These are phyloP conservation scores for human DNA, from an alignment of 2,113 vertebrate genomes.

Conservation along the genomic window DNA sequence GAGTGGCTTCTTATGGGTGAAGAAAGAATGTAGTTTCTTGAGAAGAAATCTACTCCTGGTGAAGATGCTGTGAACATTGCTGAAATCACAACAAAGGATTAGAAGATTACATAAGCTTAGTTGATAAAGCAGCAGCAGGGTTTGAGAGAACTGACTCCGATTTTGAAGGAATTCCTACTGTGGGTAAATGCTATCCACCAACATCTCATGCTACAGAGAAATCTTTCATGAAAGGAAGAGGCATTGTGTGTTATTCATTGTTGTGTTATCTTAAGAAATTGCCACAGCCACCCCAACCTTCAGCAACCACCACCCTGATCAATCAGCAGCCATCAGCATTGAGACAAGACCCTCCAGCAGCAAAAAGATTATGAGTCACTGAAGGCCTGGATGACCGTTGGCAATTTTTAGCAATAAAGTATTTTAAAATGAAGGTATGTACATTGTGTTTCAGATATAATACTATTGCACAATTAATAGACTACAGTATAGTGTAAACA, in stretches of 20 bases:
- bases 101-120: too few relatives aligned
- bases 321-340: not conserved
- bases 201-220: not conserved
- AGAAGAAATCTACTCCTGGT: not conserved
- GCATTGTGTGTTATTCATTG: not conserved
- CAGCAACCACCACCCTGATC: not conserved
- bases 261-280: not conserved
- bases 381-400: not conserved
- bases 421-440: not conserved
- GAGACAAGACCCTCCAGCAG: not conserved
- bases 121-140: too few relatives aligned
- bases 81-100: not conserved
- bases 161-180: not conserved
- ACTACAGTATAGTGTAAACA: not conserved
- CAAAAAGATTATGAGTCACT: not conserved
- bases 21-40: not conserved
- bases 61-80: not conserved
- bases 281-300: not conserved
- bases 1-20: not conserved
- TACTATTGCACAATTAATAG: not conserved
- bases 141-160: too few relatives aligned
- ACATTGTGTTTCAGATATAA: not conserved
- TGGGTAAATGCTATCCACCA: not conserved
- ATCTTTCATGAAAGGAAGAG: not conserved
- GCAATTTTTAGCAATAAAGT: not conserved